Conservation (phyloP, 2,797 vertebrate genomes). For the Moxostoma hubbsi region DNA sequence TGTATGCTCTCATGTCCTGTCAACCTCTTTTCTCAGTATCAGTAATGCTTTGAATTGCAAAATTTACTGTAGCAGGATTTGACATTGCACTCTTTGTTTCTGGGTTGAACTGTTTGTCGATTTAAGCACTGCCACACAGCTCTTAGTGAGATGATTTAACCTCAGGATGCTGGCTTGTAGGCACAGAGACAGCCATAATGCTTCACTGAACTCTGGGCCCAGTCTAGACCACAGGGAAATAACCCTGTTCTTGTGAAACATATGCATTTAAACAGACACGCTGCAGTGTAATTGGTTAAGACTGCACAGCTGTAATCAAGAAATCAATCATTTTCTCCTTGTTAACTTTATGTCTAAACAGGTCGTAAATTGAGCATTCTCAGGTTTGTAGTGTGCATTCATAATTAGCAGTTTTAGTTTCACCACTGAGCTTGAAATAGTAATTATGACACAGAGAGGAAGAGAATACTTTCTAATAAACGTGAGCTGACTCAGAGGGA, state of each 20-base stretch:
- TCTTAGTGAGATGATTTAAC: conserved; percentile 26
- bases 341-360: conserved; percentile 50
- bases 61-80: not conserved
- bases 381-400: conserved; percentile 22
- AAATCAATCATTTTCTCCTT: conserved; percentile 31
- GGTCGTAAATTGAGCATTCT: conserved; percentile 42
- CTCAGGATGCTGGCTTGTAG: conserved; percentile 28
- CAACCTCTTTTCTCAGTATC: conserved; percentile 1
- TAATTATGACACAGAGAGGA: conserved; percentile 40
- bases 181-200: conserved; percentile 29
- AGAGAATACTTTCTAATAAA: conserved; percentile 40
- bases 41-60: not conserved
- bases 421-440: conserved; percentile 43
- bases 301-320: not conserved
- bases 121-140: conserved; percentile 28
- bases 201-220: conserved; percentile 37
- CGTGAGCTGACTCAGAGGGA: conserved; percentile 32
- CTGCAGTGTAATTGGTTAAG: conserved; percentile 17
- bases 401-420: conserved; percentile 44
- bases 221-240: conserved; percentile 19
- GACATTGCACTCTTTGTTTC: conserved; percentile 1
- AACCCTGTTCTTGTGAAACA: conserved; percentile 27
- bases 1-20: not conserved
- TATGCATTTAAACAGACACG: conserved; percentile 27
- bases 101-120: conserved; percentile 1